These are phyloP conservation scores for Cossypha caffra DNA, from an alignment of 2,797 vertebrate genomes.

Conservation along the genomic window DNA sequence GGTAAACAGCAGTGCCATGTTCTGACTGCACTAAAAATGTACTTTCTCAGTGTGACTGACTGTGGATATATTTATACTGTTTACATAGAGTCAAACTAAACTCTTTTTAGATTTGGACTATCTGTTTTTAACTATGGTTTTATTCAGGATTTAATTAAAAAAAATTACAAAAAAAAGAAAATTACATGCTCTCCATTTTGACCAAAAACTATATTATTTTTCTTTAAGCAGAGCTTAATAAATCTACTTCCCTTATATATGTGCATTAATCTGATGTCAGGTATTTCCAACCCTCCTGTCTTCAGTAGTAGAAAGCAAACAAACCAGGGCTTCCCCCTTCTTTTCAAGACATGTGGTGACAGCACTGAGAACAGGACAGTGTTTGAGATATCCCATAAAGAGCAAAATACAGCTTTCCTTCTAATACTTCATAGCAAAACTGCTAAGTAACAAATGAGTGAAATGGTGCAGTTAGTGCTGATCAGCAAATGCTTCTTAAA, in stretches of 20 bases:
- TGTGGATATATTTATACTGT: not conserved
- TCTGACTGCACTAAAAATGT: not conserved
- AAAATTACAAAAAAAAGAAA: not conserved
- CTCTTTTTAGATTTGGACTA: not conserved
- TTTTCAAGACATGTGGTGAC: accelerated
- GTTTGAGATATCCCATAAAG: not conserved
- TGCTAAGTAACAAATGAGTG: not conserved
- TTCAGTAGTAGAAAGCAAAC: not conserved
- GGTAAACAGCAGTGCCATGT: not conserved
- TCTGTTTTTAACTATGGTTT: not conserved
- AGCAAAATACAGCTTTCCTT: not conserved
- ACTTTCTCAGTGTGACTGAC: not conserved
- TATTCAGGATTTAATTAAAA: not conserved
- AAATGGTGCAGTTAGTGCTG: not conserved
- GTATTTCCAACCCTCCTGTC: not conserved
- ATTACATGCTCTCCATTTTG: not conserved
- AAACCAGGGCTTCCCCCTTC: not conserved
- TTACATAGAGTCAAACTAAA: not conserved
- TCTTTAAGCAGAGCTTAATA: not conserved
- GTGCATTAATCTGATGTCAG: not conserved
- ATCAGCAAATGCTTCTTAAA: not conserved
- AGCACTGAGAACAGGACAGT: not conserved
- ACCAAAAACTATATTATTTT: not conserved
- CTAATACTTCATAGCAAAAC: not conserved
- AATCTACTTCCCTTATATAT: not conserved